Percentiles rank a stretch among this genome's conserved stretches.
Evolutionary conservation across 2,797 vertebrate species (phyloP).

Genomic region (Rhyacichthys aspro): DNA sequence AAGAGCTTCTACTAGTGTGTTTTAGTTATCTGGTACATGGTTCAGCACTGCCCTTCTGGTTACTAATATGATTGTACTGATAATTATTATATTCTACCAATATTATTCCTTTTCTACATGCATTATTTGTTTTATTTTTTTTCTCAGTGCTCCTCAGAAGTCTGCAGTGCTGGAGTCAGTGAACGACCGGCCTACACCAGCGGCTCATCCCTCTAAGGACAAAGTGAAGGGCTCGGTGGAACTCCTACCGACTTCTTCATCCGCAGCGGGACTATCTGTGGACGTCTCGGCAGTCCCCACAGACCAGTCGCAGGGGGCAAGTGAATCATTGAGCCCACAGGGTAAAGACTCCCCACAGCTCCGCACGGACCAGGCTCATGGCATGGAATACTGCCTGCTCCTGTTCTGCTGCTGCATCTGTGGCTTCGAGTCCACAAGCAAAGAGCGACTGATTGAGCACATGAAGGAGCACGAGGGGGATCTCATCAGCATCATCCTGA

Average conservation of each 20-base stretch:
- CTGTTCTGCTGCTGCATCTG: slow-evolving; percentile 99
- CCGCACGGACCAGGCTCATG: slow-evolving; percentile 31
- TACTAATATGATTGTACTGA: too few relatives aligned
- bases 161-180: slow-evolving; percentile 44
- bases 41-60: too few relatives aligned
- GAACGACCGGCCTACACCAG: slow-evolving; percentile 35
- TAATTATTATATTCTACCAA: too few relatives aligned
- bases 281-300: slow-evolving; percentile 19
- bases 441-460: slow-evolving; percentile 90
- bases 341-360: slow-evolving; percentile 62
- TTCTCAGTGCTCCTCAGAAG: slow-evolving; percentile 65
- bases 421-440: slow-evolving; percentile 96
- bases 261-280: not conserved
- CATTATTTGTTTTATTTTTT: too few relatives aligned
- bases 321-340: slow-evolving; percentile 24
- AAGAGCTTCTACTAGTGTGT: too few relatives aligned
- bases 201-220: slow-evolving; percentile 33
- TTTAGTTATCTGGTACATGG: too few relatives aligned
- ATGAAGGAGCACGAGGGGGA: slow-evolving; percentile 92
- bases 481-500: slow-evolving; percentile 98
- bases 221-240: slow-evolving; percentile 22
- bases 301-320: slow-evolving; percentile 36
- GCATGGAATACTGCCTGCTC: slow-evolving; percentile 90
- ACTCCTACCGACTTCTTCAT: not conserved
- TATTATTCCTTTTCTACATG: not conserved